These are phyloP conservation scores for Vulpes ferrilata DNA, from an alignment of 2,113 vertebrate genomes.

Conservation along the genomic window DNA sequence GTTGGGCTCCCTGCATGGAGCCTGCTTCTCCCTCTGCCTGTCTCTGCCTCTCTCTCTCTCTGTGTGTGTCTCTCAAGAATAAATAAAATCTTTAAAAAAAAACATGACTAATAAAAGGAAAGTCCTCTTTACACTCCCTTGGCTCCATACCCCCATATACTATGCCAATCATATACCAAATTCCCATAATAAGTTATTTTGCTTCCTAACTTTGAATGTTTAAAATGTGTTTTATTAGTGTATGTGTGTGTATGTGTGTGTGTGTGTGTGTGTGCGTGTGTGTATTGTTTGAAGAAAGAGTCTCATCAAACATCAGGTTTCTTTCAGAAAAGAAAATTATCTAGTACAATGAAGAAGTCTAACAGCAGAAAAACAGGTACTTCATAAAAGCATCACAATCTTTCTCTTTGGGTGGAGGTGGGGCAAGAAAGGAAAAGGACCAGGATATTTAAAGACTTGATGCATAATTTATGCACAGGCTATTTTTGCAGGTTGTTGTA, in stretches of 20 bases:
- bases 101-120: not conserved
- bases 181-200: not conserved
- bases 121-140: not conserved
- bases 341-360: not conserved
- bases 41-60: no score
- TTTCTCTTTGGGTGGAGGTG: not conserved
- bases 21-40: no score
- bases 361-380: not conserved
- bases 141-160: accelerated
- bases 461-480: slow-evolving; percentile 74
- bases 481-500: slow-evolving; percentile 78
- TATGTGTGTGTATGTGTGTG: not conserved
- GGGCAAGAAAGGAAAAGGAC: slow-evolving; percentile 10
- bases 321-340: not conserved
- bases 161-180: not conserved
- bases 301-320: not conserved
- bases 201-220: not conserved
- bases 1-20: no score
- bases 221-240: not conserved
- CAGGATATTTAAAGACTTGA: slow-evolving; percentile 73
- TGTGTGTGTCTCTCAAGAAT: no score
- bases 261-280: not conserved
- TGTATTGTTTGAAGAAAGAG: not conserved
- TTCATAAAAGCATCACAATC: not conserved
- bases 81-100: not conserved